phyloP scores from a whole-genome alignment of 2,888 invertebrate genomes.

The Minunthozetes semirufus region DNA sequence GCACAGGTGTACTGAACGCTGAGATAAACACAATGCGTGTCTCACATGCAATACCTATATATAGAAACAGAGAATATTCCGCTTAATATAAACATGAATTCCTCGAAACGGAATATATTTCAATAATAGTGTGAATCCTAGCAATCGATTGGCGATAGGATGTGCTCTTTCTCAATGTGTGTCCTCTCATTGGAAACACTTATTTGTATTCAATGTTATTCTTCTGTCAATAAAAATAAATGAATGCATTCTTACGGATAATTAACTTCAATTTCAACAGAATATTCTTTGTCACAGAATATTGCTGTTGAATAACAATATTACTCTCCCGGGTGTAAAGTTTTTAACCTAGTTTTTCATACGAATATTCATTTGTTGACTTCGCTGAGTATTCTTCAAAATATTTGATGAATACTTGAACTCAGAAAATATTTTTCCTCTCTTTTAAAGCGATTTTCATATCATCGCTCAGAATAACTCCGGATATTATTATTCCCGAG shows the following conservation, averaged over 20 bases:
- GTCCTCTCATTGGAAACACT: background rate
- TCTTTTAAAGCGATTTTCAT: too few relatives aligned
- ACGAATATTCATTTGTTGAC: too few relatives aligned
- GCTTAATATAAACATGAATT: background rate
- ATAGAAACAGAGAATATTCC: background rate
- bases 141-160: background rate
- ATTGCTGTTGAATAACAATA: too few relatives aligned
- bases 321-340: too few relatives aligned
- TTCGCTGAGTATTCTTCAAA: too few relatives aligned
- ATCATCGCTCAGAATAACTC: too few relatives aligned
- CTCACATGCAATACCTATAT: background rate
- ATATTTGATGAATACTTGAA: too few relatives aligned
- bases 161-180: background rate
- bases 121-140: background rate
- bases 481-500: too few relatives aligned
- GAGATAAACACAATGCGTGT: background rate
- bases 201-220: conserved; percentile 11
- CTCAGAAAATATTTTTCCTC: too few relatives aligned
- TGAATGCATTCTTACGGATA: background rate
- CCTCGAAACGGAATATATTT: background rate
- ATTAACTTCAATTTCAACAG: background rate
- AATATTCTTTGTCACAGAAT: background rate
- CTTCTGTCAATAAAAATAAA: background rate
- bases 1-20: background rate
- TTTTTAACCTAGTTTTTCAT: too few relatives aligned